These are phyloP conservation scores for Aphrophora alni DNA, from an alignment of 2,888 invertebrate genomes.

Conservation along the genomic window DNA sequence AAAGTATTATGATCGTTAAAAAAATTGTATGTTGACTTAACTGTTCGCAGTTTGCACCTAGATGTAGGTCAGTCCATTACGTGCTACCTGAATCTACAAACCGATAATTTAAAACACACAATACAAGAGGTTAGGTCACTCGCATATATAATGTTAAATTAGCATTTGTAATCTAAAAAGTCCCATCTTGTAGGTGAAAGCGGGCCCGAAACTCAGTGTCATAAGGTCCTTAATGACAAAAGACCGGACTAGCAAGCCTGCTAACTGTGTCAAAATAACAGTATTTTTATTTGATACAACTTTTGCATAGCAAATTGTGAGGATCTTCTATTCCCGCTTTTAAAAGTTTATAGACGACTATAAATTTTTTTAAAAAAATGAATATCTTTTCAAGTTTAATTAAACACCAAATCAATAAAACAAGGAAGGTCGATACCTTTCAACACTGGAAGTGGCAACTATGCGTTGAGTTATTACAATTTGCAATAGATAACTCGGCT, in stretches of 20 bases:
- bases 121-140: not conserved
- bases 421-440: no score
- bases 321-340: no score
- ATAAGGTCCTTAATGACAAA: not conserved
- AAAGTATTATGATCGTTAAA: not conserved
- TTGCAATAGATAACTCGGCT: no score
- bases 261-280: slow-evolving; percentile 4
- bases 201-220: not conserved
- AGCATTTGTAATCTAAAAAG: not conserved
- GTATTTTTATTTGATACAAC: not conserved
- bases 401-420: no score
- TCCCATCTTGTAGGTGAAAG: not conserved
- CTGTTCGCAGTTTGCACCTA: not conserved
- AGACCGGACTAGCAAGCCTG: not conserved
- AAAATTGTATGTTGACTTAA: not conserved
- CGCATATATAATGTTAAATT: not conserved
- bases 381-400: no score
- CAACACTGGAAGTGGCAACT: no score
- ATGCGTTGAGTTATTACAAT: no score
- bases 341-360: no score
- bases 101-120: not conserved
- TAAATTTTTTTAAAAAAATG: no score
- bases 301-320: no score
- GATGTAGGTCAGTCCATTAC: not conserved
- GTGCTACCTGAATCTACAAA: no score